Conservation (phyloP, 2,113 vertebrate genomes). For the Plestiodon gilberti region DNA sequence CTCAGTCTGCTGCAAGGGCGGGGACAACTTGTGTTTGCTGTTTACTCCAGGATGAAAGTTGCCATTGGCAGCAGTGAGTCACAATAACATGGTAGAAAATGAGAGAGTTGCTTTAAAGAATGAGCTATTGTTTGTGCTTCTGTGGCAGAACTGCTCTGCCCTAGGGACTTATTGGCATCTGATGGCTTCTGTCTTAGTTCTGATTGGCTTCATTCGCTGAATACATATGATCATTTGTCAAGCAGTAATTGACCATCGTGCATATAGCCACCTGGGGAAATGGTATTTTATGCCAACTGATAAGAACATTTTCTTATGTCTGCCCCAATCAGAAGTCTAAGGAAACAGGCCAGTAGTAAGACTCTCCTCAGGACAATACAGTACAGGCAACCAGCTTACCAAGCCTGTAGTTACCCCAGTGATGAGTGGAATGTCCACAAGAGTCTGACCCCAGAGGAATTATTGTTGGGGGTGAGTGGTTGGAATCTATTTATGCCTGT, state of each 20-base stretch:
- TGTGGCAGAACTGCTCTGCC: background rate
- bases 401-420: background rate
- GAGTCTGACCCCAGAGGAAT: no score
- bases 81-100: background rate
- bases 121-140: background rate
- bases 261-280: background rate
- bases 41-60: background rate
- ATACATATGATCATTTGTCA: background rate
- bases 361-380: background rate
- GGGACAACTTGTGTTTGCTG: no score
- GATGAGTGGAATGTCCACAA: background rate
- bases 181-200: background rate
- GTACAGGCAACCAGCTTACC: background rate
- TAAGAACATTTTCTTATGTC: background rate
- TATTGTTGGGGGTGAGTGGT: no score
- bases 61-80: background rate
- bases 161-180: background rate
- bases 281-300: background rate
- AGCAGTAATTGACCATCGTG: no score
- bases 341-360: background rate
- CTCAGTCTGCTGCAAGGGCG: no score
- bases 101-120: background rate
- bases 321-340: background rate
- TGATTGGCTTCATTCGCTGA: background rate
- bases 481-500: background rate